Percentiles rank a stretch among this genome's conserved stretches.
These are phyloP conservation scores for Pollenia griseotomentosa DNA, from an alignment of 2,888 invertebrate genomes.

Conservation along the genomic window DNA sequence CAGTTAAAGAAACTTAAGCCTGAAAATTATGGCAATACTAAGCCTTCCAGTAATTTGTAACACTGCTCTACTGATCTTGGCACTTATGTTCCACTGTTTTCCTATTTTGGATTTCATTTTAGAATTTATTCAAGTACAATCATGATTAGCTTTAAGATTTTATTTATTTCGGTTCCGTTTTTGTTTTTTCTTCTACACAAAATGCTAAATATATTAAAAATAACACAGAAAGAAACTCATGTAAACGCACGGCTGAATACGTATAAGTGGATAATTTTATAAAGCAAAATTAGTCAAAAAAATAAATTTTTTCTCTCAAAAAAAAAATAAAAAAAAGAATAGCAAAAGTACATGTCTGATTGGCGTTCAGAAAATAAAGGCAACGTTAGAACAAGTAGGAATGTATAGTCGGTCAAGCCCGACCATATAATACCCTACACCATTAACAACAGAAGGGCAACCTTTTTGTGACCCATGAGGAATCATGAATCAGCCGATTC, in stretches of 20 bases:
- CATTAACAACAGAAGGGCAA: no score
- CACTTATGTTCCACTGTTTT: slow-evolving; percentile 26
- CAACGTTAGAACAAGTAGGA: slow-evolving; percentile 25
- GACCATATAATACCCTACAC: no score
- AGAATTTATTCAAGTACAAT: slow-evolving; percentile 25
- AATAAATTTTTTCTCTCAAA: background rate
- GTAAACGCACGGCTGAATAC: slow-evolving; percentile 71
- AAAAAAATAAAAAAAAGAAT: slow-evolving; percentile 31
- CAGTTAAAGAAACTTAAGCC: no score
- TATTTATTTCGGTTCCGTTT: slow-evolving; percentile 7
- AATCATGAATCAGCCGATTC: no score
- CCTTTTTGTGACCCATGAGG: no score
- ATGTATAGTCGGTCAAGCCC: background rate
- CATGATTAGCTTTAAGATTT: slow-evolving; percentile 66
- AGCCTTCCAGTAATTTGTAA: no score
- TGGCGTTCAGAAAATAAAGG: slow-evolving; percentile 41
- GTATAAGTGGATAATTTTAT: slow-evolving; percentile 73
- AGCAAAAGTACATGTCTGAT: slow-evolving; percentile 58
- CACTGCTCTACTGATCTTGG: background rate
- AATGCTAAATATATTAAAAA: slow-evolving; percentile 24
- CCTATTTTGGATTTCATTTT: slow-evolving; percentile 1
- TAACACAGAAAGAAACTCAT: slow-evolving; percentile 23
- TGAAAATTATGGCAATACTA: no score
- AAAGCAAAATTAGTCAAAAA: slow-evolving; percentile 66
- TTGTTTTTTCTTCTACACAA: slow-evolving; percentile 1